Conservation (phyloP, 2,888 invertebrate genomes). For the Drosophila flavopinicola region DNA sequence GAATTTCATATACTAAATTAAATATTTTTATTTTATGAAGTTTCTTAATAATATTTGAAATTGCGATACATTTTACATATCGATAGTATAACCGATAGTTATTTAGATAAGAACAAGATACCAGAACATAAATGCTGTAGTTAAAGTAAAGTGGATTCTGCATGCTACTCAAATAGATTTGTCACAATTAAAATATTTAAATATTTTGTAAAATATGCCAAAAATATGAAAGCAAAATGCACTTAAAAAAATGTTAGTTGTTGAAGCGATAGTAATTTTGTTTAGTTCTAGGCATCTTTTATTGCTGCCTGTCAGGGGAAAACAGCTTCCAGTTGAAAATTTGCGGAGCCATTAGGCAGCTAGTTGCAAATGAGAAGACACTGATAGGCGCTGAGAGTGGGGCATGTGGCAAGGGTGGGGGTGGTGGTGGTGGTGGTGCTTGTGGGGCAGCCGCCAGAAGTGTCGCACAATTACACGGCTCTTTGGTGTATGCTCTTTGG, state of each 20-base stretch:
- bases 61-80: too few species aligned
- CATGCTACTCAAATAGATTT: too few species aligned
- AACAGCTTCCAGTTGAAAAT: slow-evolving; percentile 3
- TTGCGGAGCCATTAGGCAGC: slow-evolving; percentile 10
- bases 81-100: not conserved
- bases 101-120: too few species aligned
- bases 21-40: too few species aligned
- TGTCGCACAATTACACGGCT: slow-evolving; percentile 31
- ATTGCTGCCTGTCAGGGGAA: not conserved
- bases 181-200: too few species aligned
- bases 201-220: too few species aligned
- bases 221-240: too few species aligned
- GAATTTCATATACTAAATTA: too few species aligned
- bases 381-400: slow-evolving; percentile 22
- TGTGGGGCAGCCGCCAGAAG: slow-evolving; percentile 1
- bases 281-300: not conserved
- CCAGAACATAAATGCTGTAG: too few species aligned
- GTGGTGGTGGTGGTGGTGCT: slow-evolving; percentile 1
- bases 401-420: not conserved
- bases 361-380: slow-evolving; percentile 34
- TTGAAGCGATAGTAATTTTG: not conserved
- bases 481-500: slow-evolving; percentile 32
- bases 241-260: too few species aligned
- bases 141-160: too few species aligned
- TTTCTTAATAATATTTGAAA: too few species aligned